These are phyloP conservation scores for Holacanthus passer DNA, from an alignment of 2,113 vertebrate genomes.

Conservation along the genomic window DNA sequence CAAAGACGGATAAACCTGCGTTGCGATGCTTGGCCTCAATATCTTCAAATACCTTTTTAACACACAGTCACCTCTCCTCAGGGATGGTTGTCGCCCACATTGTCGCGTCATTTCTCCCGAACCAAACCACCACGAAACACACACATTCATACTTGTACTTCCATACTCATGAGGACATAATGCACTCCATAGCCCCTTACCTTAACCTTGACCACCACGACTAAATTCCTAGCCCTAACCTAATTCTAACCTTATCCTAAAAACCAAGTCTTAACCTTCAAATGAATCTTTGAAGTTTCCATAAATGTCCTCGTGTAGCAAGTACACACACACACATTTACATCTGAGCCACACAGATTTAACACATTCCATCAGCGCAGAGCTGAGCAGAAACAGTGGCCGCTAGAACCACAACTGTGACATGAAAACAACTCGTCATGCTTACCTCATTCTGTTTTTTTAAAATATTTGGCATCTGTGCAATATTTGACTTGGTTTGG, in stretches of 20 bases:
- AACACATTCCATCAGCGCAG: conserved; percentile 49
- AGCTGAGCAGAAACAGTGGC: background rate
- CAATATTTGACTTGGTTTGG: conserved; percentile 42
- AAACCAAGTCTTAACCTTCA: too few relatives aligned
- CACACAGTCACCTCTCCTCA: conserved; percentile 57
- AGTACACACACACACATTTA: conserved; percentile 33
- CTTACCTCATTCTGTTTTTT: conserved; percentile 48
- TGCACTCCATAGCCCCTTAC: too few relatives aligned
- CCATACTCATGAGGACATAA: background rate
- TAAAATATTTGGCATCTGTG: conserved; percentile 15
- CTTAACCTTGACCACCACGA: too few relatives aligned
- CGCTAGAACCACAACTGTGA: conserved; percentile 56
- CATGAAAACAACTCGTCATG: conserved; percentile 10
- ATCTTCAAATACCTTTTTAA: conserved; percentile 11
- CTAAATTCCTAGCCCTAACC: too few relatives aligned
- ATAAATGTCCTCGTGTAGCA: too few relatives aligned
- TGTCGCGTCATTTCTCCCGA: conserved; percentile 16
- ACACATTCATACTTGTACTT: background rate
- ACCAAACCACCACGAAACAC: background rate
- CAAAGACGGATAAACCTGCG: conserved; percentile 5
- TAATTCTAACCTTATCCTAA: too few relatives aligned
- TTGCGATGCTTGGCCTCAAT: conserved; percentile 17
- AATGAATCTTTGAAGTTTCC: too few relatives aligned
- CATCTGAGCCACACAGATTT: conserved; percentile 34
- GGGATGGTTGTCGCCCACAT: conserved; percentile 62